Conservation (phyloP, 2,113 vertebrate genomes). For the Sminthopsis crassicaudata region DNA sequence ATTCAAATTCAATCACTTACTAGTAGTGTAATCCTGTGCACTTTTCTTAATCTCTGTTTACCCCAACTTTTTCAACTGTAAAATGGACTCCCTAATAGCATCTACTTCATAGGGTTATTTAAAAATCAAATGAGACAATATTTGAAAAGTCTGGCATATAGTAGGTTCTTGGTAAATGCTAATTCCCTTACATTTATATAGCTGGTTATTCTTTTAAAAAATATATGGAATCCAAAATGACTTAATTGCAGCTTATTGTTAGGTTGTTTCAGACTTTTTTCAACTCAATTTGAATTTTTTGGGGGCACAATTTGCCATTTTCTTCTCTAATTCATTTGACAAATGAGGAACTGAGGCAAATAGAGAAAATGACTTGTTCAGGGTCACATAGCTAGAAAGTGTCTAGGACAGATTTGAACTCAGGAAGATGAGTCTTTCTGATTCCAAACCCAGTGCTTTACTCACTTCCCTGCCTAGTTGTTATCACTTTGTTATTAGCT, state of each 20-base stretch:
- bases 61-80: not conserved
- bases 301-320: not conserved
- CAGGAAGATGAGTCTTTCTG: not conserved
- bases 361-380: not conserved
- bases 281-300: not conserved
- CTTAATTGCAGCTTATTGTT: not conserved
- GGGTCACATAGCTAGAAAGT: not conserved
- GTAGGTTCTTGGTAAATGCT: not conserved
- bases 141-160: not conserved
- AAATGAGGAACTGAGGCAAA: not conserved
- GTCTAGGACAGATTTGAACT: not conserved
- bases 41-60: not conserved
- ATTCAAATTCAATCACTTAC: not conserved
- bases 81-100: not conserved
- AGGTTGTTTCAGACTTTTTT: not conserved
- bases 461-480: not conserved
- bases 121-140: not conserved
- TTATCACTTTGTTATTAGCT: not conserved
- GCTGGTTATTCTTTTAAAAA: not conserved
- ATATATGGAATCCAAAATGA: not conserved
- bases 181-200: not conserved
- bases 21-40: not conserved
- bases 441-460: not conserved
- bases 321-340: not conserved
- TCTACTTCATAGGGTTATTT: not conserved